A percentile compares a stretch with the other conserved stretches of the same genome.
These are phyloP conservation scores for Rhinoderma darwinii DNA, from an alignment of 2,113 vertebrate genomes.

Conservation along the genomic window DNA sequence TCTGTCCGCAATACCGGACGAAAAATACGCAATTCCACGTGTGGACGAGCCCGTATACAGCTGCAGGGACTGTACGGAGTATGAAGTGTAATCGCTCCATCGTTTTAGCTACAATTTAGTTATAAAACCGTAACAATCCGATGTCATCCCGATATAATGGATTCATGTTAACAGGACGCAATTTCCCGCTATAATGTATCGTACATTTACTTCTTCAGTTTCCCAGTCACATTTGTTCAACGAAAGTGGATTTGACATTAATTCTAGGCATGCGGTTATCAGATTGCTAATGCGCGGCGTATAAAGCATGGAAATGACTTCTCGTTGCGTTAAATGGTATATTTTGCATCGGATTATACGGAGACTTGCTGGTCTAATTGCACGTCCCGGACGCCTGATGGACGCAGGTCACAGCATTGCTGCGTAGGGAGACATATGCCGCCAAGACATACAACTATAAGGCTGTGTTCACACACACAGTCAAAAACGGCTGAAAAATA, in stretches of 20 bases:
- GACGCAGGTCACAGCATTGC: neutral
- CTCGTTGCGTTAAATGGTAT: conserved; percentile 1
- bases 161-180: neutral
- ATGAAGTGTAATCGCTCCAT: neutral
- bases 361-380: neutral
- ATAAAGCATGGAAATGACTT: conserved; percentile 31
- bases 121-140: neutral
- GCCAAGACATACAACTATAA: no score
- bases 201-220: neutral
- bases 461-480: no score
- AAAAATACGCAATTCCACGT: no score
- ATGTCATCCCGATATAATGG: neutral
- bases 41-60: no score
- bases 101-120: neutral
- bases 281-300: conserved; percentile 1
- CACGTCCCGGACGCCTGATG: neutral
- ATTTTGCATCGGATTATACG: neutral
- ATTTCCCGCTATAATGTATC: neutral
- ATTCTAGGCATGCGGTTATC: neutral
- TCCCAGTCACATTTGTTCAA: conserved; percentile 10
- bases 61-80: neutral
- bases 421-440: no score
- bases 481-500: no score
- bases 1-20: no score
- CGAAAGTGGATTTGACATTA: neutral